Evolutionary conservation across 2,888 invertebrate species (phyloP), one percentile per base, ranked within the genome.

Genomic region (Synanthedon formicaeformis): DNA sequence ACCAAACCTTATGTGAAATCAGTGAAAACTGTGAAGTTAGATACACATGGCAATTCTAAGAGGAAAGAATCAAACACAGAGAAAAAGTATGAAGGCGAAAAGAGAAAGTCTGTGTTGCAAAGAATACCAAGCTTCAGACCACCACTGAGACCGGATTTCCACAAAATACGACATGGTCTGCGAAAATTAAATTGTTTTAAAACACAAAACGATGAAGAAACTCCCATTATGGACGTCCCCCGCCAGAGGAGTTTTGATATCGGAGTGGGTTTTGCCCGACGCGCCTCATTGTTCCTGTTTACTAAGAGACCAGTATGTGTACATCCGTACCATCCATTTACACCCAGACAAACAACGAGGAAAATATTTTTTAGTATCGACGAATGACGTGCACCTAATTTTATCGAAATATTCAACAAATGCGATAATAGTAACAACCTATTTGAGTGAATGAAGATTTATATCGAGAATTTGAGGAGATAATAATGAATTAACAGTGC

Each of bases 241-340:
- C 70, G 83, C 53, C 84, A 80, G 55, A 84, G 70, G 57, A 87
- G 87, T 56, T 75, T 86, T 50, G 87, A 87, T 54, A 86, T 86
- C 8, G 73, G 78, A 1, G 81, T 83, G 4, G 83, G 83, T 2
- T 58, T 85, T 6, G 81, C 83, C n/a, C 65, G 87, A 18, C 69
- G 78, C 54, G 69, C 84, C 52, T 87, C 87, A 0, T 68, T 81
- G 40, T 85, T 87, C 53, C 62, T 87, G 18, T 87, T 87, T 54
- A 84, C 83, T 3, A 81, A 68, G 56, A 72, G 74, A 56, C 77
- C 83, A 2, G 80, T 82, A 40, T 81, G 81, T 55, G 69, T 78
- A 40, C 87, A 87, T 59, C 87, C 87, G 0, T 87, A 84, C 57
- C 87, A 87, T 55, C 87, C 87, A 1, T 87, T 71, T 56, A 84